Evolutionary conservation across 2,888 invertebrate genomes (phyloP).

Genomic region (Caenorhabditis sp.): DNA sequence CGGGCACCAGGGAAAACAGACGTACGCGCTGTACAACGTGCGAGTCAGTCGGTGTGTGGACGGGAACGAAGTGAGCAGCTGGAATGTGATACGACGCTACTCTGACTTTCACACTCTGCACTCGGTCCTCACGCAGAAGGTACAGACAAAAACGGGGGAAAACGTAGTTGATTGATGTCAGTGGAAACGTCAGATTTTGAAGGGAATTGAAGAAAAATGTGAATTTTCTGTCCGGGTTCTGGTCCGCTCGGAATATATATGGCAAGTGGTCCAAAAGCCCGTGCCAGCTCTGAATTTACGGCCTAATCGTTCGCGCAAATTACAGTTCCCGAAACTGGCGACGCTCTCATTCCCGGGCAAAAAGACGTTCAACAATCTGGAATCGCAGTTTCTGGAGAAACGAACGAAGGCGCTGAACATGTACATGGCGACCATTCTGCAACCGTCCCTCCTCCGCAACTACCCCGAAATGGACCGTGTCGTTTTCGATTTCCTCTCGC

Average conservation of each 20-base stretch:
- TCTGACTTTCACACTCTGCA: conserved; percentile 94
- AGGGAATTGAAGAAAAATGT: no score
- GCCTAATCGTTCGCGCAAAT: no score
- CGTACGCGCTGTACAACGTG: conserved; percentile 78
- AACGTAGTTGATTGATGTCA: not conserved
- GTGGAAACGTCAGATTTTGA: no score
- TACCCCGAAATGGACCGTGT: conserved; percentile 83
- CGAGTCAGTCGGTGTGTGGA: conserved; percentile 64
- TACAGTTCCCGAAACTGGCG: conserved; percentile 87
- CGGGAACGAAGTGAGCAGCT: conserved; percentile 79
- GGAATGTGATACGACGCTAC: conserved; percentile 93
- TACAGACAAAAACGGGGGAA: no score
- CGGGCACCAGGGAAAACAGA: conserved; percentile 69
- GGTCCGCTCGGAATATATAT: no score
- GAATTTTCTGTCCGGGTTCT: no score
- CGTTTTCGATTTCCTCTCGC: conserved; percentile 77
- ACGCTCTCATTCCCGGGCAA: conserved; percentile 91
- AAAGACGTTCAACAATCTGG: conserved; percentile 94
- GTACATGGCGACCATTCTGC: conserved; percentile 81
- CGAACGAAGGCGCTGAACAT: conserved; percentile 83
- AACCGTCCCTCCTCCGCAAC: conserved; percentile 83
- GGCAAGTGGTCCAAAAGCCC: no score
- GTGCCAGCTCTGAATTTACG: no score
- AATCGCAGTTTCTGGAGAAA: conserved; percentile 86
- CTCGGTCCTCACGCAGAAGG: conserved; percentile 85